These are phyloP conservation scores for Philereme vetulata DNA, from an alignment of 2,888 invertebrate genomes.

Conservation along the genomic window DNA sequence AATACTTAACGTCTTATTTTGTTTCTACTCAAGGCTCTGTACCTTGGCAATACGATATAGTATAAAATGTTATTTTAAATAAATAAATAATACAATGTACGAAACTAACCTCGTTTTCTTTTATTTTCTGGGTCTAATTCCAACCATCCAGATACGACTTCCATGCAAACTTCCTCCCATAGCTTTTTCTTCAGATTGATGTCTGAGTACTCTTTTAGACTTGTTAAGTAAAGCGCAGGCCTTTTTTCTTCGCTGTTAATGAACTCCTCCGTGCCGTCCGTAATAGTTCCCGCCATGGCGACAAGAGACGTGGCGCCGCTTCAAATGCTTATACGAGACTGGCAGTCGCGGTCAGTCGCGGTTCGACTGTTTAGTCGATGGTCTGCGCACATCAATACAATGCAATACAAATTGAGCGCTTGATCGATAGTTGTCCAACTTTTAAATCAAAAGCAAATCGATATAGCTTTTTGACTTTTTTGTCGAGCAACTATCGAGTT, in stretches of 20 bases:
- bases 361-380: conserved; percentile 23
- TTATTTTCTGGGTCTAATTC: conserved; percentile 16
- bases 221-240: background rate
- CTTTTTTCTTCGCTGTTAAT: no score
- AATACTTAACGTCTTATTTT: conserved; percentile 25
- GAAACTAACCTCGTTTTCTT: conserved; percentile 11
- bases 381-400: conserved; percentile 21
- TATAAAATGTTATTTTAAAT: conserved; percentile 15
- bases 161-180: conserved; percentile 11
- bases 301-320: conserved; percentile 30
- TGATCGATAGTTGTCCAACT: no score
- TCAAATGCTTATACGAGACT: no score
- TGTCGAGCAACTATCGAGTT: no score
- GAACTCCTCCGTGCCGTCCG: conserved; percentile 4
- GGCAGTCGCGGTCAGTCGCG: conserved; percentile 3
- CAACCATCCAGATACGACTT: conserved; percentile 18
- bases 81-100: conserved; percentile 15
- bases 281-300: conserved; percentile 5
- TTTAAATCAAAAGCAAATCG: no score
- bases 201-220: background rate
- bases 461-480: no score
- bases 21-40: conserved; percentile 15
- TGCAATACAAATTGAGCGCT: no score
- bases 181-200: conserved; percentile 2
- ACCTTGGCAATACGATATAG: conserved; percentile 15